Base-by-base conservation (phyloP, 2,113 vertebrate species). In the Cheilinus undulatus region DNA sequence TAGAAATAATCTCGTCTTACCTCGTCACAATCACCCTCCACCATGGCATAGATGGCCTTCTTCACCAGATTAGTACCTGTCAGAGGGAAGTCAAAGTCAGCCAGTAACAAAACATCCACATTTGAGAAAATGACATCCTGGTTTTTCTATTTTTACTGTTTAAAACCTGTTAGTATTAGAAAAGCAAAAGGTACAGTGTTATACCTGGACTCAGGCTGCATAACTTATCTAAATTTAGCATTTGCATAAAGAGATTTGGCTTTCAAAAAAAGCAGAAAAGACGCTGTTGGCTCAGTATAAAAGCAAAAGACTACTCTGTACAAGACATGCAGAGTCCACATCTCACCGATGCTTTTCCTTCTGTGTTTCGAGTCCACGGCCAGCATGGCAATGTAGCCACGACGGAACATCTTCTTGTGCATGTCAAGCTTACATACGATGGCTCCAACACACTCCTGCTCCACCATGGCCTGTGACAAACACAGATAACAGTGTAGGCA, bases 31-130 rank as follows among this genome's bases (percentile, higher is more conserved):
- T 99, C 98, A 74, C 98, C 98, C 92, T 99, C 97, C 89, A 99
- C 97, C 98, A 99, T 99, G 92, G 98, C 97, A 92, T 99, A 99
- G 93, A 99, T 99, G 94, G 98, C 97, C 97, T 99, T 99, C 95
- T 99, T 99, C 93, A 99, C 98, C 93, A 99, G 95, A 94, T 98
- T 99, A 93, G 98, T 99, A 95, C 98, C 98, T 99, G 92, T 82
- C 94, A 95, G 45, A 93, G 0, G 82, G 14, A 26, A 66, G 12
- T 15, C 0, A 0, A 46, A 42, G 28, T 69, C 45, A 62, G 34
- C 26, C 7, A 20, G 76, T 17, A 0, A 61, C 12, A 45, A 32
- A 43, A 54, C 8, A 27, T 12, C 51, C n/a, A 30, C 20, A 15
- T 32, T 49, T 19, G 40, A 42, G 40, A 19, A 42, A 42, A 42